Evolutionary conservation across 2,888 invertebrate genomes (phyloP).

Genomic region (Torymus auratus): DNA sequence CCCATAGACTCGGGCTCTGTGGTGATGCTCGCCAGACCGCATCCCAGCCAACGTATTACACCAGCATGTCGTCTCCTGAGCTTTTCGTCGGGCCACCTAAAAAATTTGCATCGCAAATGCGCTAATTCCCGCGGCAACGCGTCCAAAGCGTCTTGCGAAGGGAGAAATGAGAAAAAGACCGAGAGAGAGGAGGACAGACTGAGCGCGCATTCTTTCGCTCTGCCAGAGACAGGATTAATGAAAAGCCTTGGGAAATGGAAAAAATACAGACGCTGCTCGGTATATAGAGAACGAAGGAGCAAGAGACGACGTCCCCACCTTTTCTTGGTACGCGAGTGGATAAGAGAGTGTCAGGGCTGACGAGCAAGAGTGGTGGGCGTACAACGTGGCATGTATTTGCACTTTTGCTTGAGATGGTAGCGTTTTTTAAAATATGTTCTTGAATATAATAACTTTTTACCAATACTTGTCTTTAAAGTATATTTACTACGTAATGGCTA

Average conservation of each 20-base stretch:
- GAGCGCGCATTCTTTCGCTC: background rate
- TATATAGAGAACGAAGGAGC: background rate
- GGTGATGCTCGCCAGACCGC: conserved; percentile 5
- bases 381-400: background rate
- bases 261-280: conserved; percentile 54
- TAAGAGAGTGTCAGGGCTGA: conserved; percentile 10
- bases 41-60: background rate
- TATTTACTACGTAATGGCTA: no score
- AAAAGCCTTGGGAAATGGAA: conserved; percentile 63
- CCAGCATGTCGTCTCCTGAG: background rate
- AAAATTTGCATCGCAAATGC: conserved; percentile 68
- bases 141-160: conserved; percentile 17
- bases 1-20: no score
- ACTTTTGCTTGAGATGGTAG: conserved; percentile 18
- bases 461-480: no score
- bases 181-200: background rate
- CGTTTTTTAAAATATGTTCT: background rate
- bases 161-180: no score
- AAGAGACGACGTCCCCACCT: conserved; percentile 33
- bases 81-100: conserved; percentile 16
- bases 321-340: conserved; percentile 19
- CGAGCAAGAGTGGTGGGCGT: background rate
- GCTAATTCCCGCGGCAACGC: conserved; percentile 61
- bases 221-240: conserved; percentile 65
- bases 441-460: no score